phyloP scores from a whole-genome alignment of 2,113 vertebrate genomes.

The Raja brachyura region DNA sequence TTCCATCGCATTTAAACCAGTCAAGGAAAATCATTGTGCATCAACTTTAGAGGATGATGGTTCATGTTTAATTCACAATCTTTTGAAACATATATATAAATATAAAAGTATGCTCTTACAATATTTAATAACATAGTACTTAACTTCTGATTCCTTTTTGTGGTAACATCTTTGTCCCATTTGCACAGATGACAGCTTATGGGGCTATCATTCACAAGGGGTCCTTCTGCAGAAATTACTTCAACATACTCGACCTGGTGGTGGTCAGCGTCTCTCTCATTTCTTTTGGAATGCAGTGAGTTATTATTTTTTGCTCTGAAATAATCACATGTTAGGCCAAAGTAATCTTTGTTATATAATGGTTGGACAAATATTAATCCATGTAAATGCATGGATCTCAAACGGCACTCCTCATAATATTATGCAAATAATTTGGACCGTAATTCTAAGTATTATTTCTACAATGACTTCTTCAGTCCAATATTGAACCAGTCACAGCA shows the following conservation, averaged over 20 bases:
- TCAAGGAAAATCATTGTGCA: neutral
- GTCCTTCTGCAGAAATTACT: conserved; percentile 97
- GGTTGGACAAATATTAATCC: neutral
- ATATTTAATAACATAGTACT: neutral
- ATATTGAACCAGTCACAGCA: neutral
- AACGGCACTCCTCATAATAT: neutral
- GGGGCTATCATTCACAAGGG: conserved; percentile 97
- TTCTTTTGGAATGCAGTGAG: conserved; percentile 98
- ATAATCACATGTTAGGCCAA: neutral
- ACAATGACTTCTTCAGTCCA: neutral
- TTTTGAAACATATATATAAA: neutral
- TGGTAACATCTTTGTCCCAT: conserved; percentile 41
- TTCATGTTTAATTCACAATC: neutral
- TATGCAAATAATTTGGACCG: neutral
- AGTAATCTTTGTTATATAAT: neutral
- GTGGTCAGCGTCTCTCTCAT: conserved; percentile 99
- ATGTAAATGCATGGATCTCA: neutral
- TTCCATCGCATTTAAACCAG: neutral
- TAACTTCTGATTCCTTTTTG: neutral
- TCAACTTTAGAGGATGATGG: neutral
- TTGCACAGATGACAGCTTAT: conserved; percentile 88
- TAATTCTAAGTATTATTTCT: neutral
- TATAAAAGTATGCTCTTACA: neutral
- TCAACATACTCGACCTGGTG: conserved; percentile 96
- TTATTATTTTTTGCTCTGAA: conserved; percentile 42